Percentiles rank a stretch among this genome's conserved stretches.
Conservation (phyloP, 2,888 invertebrate genomes). For the Aporophyla nigra region DNA sequence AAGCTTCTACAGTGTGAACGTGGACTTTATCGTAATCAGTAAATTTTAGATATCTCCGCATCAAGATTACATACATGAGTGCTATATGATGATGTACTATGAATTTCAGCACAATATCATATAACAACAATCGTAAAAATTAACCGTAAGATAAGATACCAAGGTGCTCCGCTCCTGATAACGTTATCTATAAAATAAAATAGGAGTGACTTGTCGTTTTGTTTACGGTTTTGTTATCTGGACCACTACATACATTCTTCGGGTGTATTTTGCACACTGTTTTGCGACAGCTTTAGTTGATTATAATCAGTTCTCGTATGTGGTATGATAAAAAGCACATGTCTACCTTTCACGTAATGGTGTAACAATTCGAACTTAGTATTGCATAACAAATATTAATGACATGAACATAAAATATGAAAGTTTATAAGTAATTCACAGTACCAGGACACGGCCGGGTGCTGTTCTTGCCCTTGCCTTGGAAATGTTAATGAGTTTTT, state of each 20-base stretch:
- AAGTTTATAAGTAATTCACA: background rate
- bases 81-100: conserved; percentile 11
- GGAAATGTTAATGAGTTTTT: no score
- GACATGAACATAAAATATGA: background rate
- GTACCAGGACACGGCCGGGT: background rate
- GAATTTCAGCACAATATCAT: conserved; percentile 33
- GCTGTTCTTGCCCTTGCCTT: no score
- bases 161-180: conserved; percentile 31
- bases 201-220: conserved; percentile 21
- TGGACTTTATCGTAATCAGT: conserved; percentile 6
- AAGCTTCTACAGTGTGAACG: no score
- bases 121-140: conserved; percentile 40
- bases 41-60: conserved; percentile 13
- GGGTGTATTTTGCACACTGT: conserved; percentile 20
- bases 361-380: background rate
- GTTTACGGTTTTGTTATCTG: conserved; percentile 14
- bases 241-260: conserved; percentile 22
- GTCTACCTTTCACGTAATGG: background rate
- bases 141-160: conserved; percentile 51
- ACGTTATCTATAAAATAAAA: conserved; percentile 25
- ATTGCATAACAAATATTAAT: background rate
- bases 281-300: conserved; percentile 16
- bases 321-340: conserved; percentile 16
- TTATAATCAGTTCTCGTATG: background rate
- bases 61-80: conserved; percentile 18